These are phyloP conservation scores for Brachyopa scutellaris DNA, from an alignment of 2,888 invertebrate genomes.

Conservation along the genomic window DNA sequence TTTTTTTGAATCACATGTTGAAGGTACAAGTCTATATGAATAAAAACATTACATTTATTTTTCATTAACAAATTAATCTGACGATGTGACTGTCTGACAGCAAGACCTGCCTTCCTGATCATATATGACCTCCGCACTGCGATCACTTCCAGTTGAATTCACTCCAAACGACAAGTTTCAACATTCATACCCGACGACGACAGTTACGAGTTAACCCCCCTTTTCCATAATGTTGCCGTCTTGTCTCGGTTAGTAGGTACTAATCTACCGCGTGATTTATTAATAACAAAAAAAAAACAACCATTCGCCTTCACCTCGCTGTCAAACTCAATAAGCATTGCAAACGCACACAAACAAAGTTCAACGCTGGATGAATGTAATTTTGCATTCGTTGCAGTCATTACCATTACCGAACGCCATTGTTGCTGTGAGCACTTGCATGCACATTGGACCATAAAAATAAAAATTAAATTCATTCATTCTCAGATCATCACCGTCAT, in stretches of 20 bases:
- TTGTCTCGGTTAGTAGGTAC: too few relatives aligned
- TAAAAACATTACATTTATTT: too few relatives aligned
- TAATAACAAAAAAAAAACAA: too few relatives aligned
- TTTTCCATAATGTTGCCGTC: background rate
- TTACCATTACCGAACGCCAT: conserved; percentile 56
- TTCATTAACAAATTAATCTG: too few relatives aligned
- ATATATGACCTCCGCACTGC: too few relatives aligned
- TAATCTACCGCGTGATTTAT: conserved; percentile 47
- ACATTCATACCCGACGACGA: conserved; percentile 21
- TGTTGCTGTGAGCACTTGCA: conserved; percentile 43
- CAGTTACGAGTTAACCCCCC: background rate
- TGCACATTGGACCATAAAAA: conserved; percentile 30
- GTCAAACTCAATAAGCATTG: conserved; percentile 53
- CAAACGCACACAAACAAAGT: background rate
- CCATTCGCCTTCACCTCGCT: conserved; percentile 57
- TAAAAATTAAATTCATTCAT: conserved; percentile 30
- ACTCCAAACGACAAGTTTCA: conserved; percentile 31
- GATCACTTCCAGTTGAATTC: conserved; percentile 20
- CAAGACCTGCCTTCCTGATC: too few relatives aligned
- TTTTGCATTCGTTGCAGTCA: conserved; percentile 59
- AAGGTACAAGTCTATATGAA: too few relatives aligned
- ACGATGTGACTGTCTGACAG: too few relatives aligned
- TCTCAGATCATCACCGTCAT: conserved; percentile 41
- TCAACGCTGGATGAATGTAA: conserved; percentile 19
- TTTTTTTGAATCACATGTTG: too few relatives aligned